phyloP scores from a whole-genome alignment of 2,888 invertebrate species.

The Alloscopus bannaensis region DNA sequence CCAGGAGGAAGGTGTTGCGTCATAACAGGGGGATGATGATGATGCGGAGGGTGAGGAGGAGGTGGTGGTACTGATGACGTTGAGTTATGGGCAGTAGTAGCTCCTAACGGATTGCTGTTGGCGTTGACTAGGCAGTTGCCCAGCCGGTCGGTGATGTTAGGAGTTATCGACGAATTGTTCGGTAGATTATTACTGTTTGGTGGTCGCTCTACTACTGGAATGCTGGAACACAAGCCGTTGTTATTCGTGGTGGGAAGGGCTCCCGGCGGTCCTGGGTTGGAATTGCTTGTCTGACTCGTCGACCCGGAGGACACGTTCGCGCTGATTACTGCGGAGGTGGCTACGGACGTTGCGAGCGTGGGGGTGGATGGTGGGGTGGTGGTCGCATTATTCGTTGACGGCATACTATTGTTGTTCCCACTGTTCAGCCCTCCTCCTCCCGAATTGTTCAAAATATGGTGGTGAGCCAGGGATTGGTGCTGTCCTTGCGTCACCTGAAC shows the following conservation, averaged over 20 bases:
- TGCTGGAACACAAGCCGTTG: slow-evolving; percentile 69
- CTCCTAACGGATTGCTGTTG: slow-evolving; percentile 45
- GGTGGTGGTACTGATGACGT: slow-evolving; percentile 33
- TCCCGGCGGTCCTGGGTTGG: slow-evolving; percentile 33
- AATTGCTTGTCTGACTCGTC: slow-evolving; percentile 60
- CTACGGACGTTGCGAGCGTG: slow-evolving; percentile 40
- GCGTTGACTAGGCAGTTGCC: slow-evolving; percentile 48
- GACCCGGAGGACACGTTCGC: slow-evolving; percentile 55
- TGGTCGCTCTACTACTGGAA: slow-evolving; percentile 58
- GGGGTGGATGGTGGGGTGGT: slow-evolving; percentile 60
- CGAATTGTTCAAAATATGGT: slow-evolving; percentile 38
- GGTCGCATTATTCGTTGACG: slow-evolving; percentile 55
- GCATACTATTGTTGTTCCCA: slow-evolving; percentile 62
- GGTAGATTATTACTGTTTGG: slow-evolving; percentile 52
- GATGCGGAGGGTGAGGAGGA: slow-evolving; percentile 38
- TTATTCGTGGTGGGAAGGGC: slow-evolving; percentile 44
- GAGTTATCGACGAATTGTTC: slow-evolving; percentile 28
- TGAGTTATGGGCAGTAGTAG: slow-evolving; percentile 19
- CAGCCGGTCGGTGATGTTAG: slow-evolving; percentile 38
- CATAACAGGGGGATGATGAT: slow-evolving; percentile 46
- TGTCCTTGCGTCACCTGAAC: slow-evolving; percentile 94
- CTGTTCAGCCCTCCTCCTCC: slow-evolving; percentile 25
- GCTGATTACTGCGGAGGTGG: slow-evolving; percentile 42
- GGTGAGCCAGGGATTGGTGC: slow-evolving; percentile 69
- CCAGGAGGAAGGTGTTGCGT: neutral